phyloP scores from a whole-genome alignment of 1,140 invertebrate genomes.

The Linepithema humile region DNA sequence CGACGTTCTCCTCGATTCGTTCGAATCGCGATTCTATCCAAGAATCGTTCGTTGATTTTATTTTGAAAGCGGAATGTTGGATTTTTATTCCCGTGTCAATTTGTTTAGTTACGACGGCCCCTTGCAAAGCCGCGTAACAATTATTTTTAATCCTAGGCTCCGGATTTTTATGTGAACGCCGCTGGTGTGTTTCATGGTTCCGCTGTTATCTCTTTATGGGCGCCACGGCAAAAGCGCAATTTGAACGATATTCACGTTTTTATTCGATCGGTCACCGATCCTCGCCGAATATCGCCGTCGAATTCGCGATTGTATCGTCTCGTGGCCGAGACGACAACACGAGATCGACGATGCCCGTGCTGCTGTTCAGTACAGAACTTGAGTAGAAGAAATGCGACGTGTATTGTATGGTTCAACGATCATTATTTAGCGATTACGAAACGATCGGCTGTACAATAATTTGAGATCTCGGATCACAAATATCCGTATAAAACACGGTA shows the following conservation, averaged over 20 bases:
- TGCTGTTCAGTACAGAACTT: background rate
- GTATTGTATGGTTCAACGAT: constrained; percentile 67
- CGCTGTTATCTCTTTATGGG: constrained; percentile 3
- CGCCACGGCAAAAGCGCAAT: constrained; percentile 22
- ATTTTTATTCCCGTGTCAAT: constrained; percentile 29
- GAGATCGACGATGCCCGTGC: background rate
- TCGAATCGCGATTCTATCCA: constrained; percentile 40
- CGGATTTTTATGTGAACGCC: constrained; percentile 36
- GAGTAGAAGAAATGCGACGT: constrained; percentile 40
- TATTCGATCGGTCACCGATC: constrained; percentile 1
- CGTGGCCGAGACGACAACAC: background rate
- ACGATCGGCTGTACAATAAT: constrained; percentile 72
- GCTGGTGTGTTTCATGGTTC: constrained; percentile 19
- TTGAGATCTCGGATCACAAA: constrained; percentile 59
- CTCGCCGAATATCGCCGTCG: background rate
- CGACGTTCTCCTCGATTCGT: constrained; percentile 31
- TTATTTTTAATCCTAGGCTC: constrained; percentile 35
- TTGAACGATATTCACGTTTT: constrained; percentile 25
- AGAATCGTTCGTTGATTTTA: constrained; percentile 52
- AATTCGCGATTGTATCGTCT: background rate
- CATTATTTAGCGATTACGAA: constrained; percentile 71
- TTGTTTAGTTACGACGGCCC: constrained; percentile 37
- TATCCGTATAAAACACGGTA: constrained; percentile 65
- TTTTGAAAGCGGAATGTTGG: constrained; percentile 1
- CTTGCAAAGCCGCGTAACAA: constrained; percentile 43